Base-by-base conservation (phyloP, 2,113 vertebrate species). In the Catagonus wagneri region DNA sequence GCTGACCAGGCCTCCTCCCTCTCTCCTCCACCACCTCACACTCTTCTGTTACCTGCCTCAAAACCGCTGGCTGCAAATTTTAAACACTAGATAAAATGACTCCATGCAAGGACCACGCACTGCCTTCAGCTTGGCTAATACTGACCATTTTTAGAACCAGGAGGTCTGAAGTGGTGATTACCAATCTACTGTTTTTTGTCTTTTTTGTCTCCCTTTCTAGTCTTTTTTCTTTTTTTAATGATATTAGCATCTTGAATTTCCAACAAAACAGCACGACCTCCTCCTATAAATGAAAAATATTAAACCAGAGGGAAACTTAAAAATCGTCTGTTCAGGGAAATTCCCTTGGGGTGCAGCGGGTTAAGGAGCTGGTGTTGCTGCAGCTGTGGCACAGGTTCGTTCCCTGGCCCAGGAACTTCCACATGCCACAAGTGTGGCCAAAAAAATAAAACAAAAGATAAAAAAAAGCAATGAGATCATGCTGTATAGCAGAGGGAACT, bases 231-330 rank as follows among this genome's bases (percentile, higher is more conserved):
- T 39, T 75, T 34, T 32, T 1, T 0, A 83, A 66, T 58, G 52
- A 88, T 56, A 7, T 86, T 86, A 63, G 29, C 65, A 36, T 75
- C 32, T 92, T 92, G 56, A 71, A 83, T 83, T 81, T 76, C 65
- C 87, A 93, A 85, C 32, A 76, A 90, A 89, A 34, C 27, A 58
- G 56, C 23, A 23, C 54, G 16, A 11, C 79, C 27, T 22, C 56
- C 58, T 95, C 32, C 79, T 69, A 6, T 11, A 81, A 89, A 39
- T 72, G 14, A 80, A 56, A 80, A 88, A 75, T 69, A 65, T 34
- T 80, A 75, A 94, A 84, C 75, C 58, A 68, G 29, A 74, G 94
- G 44, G 66, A 69, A 83, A 90, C 20, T 60, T 74, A 56, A 54
- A 95, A 95, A 81, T 44, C 52, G 58, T 60, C 25, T 19, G 39